These are phyloP conservation scores for Cacoxenus indagator DNA, from an alignment of 2,888 invertebrate species.

Conservation along the genomic window DNA sequence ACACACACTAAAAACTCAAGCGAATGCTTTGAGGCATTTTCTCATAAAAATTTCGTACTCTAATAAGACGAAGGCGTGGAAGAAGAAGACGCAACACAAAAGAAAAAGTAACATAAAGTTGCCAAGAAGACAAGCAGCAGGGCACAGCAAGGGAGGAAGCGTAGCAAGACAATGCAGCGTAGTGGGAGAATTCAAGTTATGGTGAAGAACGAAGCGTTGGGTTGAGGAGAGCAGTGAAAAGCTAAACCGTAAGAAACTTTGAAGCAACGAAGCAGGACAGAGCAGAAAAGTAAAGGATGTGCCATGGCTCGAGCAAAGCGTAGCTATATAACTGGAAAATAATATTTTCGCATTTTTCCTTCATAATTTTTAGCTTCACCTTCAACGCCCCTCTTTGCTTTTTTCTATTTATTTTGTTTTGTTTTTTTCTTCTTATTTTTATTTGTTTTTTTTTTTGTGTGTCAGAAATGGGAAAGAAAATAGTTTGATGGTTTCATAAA, in stretches of 20 bases:
- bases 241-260: too few species aligned
- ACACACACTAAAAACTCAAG: conserved; percentile 28
- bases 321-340: conserved; percentile 70
- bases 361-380: neutral
- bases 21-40: conserved; percentile 54
- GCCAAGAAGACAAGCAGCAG: conserved; percentile 8
- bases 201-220: conserved; percentile 54
- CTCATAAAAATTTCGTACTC: conserved; percentile 62
- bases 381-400: conserved; percentile 22
- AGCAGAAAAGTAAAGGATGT: too few species aligned
- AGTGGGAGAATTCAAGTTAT: conserved; percentile 49
- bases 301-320: too few species aligned
- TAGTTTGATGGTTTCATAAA: conserved; percentile 70
- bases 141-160: conserved; percentile 27
- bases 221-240: too few species aligned
- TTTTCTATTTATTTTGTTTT: conserved; percentile 36
- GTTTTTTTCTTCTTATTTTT: conserved; percentile 23
- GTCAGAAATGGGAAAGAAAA: conserved; percentile 71
- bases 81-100: conserved; percentile 27
- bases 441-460: conserved; percentile 60
- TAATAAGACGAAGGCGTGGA: conserved; percentile 53
- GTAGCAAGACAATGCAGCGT: conserved; percentile 48
- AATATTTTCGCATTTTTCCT: conserved; percentile 56
- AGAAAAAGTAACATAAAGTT: conserved; percentile 17
- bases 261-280: too few species aligned